Evolutionary conservation across 1,140 invertebrate species (phyloP).

Genomic region (Atta cephalotes): DNA sequence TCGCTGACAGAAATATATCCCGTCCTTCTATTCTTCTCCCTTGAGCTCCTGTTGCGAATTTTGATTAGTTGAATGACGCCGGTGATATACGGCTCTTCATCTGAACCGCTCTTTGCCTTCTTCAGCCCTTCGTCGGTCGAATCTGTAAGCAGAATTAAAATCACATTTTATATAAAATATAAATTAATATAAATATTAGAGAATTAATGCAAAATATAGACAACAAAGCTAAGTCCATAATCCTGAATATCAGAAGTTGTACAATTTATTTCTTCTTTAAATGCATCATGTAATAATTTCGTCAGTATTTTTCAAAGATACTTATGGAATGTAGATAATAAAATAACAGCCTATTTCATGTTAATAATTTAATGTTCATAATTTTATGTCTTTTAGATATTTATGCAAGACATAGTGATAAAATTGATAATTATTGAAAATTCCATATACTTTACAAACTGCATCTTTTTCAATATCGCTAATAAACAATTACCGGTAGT

Average conservation of each 20-base stretch:
- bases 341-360: neutral
- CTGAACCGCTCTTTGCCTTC: slow-evolving; percentile 77
- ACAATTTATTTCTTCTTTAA: neutral
- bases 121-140: slow-evolving; percentile 73
- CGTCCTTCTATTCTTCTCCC: slow-evolving; percentile 48
- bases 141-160: slow-evolving; percentile 68
- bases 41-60: slow-evolving; percentile 74
- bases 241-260: neutral
- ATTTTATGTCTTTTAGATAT: neutral
- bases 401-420: neutral
- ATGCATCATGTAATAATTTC: neutral
- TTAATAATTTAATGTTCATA: neutral
- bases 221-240: neutral
- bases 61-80: slow-evolving; percentile 79
- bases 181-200: neutral
- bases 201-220: neutral
- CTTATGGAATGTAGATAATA: neutral
- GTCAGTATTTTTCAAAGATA: neutral
- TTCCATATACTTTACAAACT: too few species aligned
- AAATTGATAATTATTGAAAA: too few species aligned
- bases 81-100: slow-evolving; percentile 77
- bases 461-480: too few species aligned
- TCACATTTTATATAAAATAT: neutral
- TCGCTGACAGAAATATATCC: slow-evolving; percentile 39
- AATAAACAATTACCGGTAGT: too few species aligned